Evolutionary conservation across 2,113 vertebrate genomes (phyloP).

Genomic region (Danionella cerebrum): DNA sequence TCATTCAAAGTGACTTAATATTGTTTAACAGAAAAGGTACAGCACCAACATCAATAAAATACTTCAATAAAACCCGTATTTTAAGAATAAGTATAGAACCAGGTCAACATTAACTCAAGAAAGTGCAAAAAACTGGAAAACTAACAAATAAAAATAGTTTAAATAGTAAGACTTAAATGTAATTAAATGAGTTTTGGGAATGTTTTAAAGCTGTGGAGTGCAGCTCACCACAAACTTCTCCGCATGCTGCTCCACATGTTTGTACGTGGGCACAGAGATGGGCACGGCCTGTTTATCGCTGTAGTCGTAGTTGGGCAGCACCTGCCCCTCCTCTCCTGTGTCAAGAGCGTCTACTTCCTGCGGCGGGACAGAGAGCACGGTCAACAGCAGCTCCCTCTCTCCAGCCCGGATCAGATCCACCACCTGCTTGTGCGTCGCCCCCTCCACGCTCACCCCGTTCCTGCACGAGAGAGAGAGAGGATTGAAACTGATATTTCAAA

Average conservation of each 20-base stretch:
- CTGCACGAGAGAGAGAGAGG: conserved; percentile 46
- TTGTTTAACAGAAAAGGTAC: too few species aligned
- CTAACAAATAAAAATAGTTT: too few species aligned
- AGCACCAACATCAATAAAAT: too few species aligned
- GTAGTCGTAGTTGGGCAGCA: conserved; percentile 91
- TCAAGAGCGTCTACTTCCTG: conserved; percentile 88
- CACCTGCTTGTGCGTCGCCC: conserved; percentile 96
- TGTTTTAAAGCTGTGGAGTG: too few species aligned
- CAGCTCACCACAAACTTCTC: conserved; percentile 96
- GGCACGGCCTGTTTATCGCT: conserved; percentile 93
- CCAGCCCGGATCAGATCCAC: conserved; percentile 95
- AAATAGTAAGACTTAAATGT: too few species aligned
- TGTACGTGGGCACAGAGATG: conserved; percentile 94
- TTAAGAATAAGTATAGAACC: too few species aligned
- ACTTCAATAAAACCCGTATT: too few species aligned
- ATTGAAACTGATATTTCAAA: not conserved
- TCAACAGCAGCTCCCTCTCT: conserved; percentile 87
- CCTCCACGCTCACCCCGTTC: conserved; percentile 91
- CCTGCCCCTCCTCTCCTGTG: conserved; percentile 78
- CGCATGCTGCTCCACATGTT: conserved; percentile 91
- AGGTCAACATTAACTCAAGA: too few species aligned
- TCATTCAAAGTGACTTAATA: too few species aligned
- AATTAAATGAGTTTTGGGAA: too few species aligned
- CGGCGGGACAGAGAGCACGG: conserved; percentile 85
- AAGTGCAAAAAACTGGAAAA: too few species aligned